Evolutionary conservation across 2,888 invertebrate genomes (phyloP).

Genomic region (Phyto melanocephala): DNA sequence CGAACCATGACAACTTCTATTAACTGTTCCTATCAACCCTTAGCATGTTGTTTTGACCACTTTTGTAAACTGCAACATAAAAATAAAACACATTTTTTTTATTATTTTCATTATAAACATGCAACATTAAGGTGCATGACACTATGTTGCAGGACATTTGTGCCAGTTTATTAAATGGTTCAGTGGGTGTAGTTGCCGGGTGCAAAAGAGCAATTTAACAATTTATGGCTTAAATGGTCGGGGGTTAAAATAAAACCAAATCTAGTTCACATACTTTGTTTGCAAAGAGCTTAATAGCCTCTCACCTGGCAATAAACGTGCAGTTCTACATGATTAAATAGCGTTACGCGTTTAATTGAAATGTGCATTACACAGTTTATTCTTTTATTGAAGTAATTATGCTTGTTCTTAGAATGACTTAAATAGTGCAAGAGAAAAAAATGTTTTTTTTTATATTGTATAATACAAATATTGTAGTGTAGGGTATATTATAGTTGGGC

Average conservation of each 20-base stretch:
- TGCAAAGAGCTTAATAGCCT: slow-evolving; percentile 27
- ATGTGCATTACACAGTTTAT: slow-evolving; percentile 56
- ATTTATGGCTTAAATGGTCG: background rate
- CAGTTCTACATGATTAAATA: background rate
- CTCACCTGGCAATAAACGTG: background rate
- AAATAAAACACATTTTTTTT: background rate
- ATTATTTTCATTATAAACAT: slow-evolving; percentile 68
- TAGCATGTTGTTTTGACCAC: slow-evolving; percentile 32
- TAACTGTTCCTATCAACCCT: background rate
- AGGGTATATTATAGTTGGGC: background rate
- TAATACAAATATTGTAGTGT: too few relatives aligned
- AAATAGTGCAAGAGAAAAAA: too few relatives aligned
- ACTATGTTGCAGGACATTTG: background rate
- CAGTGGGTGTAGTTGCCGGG: slow-evolving; percentile 5
- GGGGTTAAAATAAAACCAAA: background rate
- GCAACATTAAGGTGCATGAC: slow-evolving; percentile 72
- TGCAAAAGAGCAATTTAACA: slow-evolving; percentile 7
- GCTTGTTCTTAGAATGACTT: too few relatives aligned
- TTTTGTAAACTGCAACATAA: slow-evolving; percentile 16
- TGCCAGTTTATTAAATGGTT: background rate
- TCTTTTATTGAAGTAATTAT: too few relatives aligned
- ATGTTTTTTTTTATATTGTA: too few relatives aligned
- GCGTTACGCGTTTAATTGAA: slow-evolving; percentile 10
- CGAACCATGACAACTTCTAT: background rate
- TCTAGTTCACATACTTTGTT: background rate